A percentile compares a stretch with the other conserved stretches of the same genome.
Evolutionary conservation across 2,797 vertebrate genomes (phyloP).

Genomic region (Melanotaenia nigrans): DNA sequence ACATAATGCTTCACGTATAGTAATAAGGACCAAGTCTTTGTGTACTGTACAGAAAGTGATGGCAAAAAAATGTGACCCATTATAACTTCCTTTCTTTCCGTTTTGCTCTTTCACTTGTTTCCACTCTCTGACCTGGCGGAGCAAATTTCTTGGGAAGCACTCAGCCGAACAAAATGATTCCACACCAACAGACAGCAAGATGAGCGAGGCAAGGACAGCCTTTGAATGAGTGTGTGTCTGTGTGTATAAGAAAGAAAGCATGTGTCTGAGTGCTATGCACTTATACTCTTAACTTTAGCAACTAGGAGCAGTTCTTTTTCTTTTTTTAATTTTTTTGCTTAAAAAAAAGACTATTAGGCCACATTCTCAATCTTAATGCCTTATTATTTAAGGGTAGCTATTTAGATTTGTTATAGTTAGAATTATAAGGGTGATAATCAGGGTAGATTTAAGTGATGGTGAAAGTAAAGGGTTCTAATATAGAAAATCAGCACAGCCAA

Average conservation of each 20-base stretch:
- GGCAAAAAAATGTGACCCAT: conserved; percentile 43
- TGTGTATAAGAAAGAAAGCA: conserved; percentile 7
- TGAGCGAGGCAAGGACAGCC: conserved; percentile 64
- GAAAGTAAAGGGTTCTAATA: conserved; percentile 5
- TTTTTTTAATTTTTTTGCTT: too few relatives aligned
- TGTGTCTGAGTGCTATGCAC: conserved; percentile 20
- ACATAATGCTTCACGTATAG: conserved; percentile 37
- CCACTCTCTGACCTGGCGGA: conserved; percentile 55
- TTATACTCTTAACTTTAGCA: not conserved
- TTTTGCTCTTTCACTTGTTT: conserved; percentile 41
- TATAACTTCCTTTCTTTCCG: conserved; percentile 52
- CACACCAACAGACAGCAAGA: conserved; percentile 64
- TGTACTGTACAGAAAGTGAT: conserved; percentile 47
- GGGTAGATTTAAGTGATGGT: conserved; percentile 3
- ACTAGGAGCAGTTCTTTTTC: not conserved
- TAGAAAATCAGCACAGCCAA: conserved; percentile 17
- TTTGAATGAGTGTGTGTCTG: conserved; percentile 34
- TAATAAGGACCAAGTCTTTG: conserved; percentile 38
- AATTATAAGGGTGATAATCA: not conserved
- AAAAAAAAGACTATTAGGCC: too few relatives aligned
- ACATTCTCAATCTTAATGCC: not conserved
- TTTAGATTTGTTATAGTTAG: not conserved
- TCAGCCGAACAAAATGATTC: conserved; percentile 77
- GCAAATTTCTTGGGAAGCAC: conserved; percentile 74
- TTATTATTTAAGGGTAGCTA: not conserved